Evolutionary conservation across 1,140 invertebrate genomes (phyloP).

Genomic region (Drosophila rhopaloa): DNA sequence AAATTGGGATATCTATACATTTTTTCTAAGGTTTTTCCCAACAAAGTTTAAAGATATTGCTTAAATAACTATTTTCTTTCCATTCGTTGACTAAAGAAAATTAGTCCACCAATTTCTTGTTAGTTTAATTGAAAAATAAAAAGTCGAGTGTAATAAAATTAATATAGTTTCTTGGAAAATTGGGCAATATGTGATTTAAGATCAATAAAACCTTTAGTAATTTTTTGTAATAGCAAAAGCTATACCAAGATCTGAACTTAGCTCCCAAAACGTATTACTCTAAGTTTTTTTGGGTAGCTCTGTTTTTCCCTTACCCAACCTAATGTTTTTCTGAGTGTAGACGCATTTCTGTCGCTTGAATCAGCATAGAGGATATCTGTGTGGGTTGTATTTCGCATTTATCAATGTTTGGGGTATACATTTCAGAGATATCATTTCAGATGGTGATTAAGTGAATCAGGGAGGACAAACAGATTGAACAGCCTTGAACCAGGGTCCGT

Average conservation of each 20-base stretch:
- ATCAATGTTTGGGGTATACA: constrained; percentile 4
- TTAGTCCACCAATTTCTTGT: no score
- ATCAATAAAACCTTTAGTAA: no score
- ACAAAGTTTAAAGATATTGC: no score
- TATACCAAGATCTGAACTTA: no score
- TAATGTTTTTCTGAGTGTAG: constrained; percentile 10
- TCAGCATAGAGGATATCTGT: constrained; percentile 35
- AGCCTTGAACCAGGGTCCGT: constrained; percentile 36
- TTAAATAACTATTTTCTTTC: no score
- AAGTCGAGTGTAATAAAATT: no score
- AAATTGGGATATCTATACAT: no score
- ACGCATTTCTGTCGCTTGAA: constrained; percentile 48
- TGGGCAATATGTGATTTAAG: no score
- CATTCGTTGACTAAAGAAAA: no score
- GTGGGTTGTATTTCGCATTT: constrained; percentile 17
- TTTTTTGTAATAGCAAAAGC: no score
- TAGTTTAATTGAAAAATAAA: no score
- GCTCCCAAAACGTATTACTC: not conserved
- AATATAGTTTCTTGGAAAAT: not conserved
- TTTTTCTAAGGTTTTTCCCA: no score
- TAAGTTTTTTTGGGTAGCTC: not conserved
- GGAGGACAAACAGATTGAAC: not conserved
- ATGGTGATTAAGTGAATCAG: constrained; percentile 12
- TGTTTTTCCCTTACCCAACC: not conserved
- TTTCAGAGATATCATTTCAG: constrained; percentile 1